These are phyloP conservation scores for Adelges cooleyi DNA, from an alignment of 1,140 invertebrate genomes.

Conservation along the genomic window DNA sequence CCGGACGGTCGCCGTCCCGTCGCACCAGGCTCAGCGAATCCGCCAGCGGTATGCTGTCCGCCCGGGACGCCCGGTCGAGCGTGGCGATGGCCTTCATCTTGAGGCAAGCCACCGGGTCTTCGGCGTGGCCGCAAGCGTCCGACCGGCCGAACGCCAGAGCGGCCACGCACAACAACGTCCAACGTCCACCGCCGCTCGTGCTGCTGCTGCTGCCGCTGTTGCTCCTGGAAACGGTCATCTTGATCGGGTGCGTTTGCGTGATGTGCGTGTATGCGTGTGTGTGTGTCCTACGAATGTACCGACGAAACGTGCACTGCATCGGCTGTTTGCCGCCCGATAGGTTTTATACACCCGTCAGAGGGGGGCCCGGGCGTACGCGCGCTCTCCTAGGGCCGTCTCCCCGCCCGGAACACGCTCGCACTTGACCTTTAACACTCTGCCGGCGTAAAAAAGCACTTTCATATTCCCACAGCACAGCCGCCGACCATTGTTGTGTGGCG, in stretches of 20 bases:
- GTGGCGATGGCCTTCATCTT: slow-evolving; percentile 62
- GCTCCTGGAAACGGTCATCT: not conserved
- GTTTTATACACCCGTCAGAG: not conserved
- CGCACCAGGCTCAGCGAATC: slow-evolving; percentile 49
- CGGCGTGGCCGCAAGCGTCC: slow-evolving; percentile 44
- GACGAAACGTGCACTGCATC: not conserved
- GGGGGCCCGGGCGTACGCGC: not conserved
- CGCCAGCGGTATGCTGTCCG: slow-evolving; percentile 30
- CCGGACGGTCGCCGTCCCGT: slow-evolving; percentile 33
- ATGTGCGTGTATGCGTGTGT: too few relatives aligned
- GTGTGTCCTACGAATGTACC: too few relatives aligned
- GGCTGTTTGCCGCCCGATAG: not conserved
- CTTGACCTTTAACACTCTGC: not conserved
- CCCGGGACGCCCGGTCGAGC: slow-evolving; percentile 45
- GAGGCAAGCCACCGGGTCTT: slow-evolving; percentile 50
- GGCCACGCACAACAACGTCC: not conserved
- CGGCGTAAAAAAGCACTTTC: too few relatives aligned
- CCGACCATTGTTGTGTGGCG: too few relatives aligned
- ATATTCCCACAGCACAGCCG: too few relatives aligned
- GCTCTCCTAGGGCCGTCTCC: not conserved
- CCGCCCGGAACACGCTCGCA: not conserved
- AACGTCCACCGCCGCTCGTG: not conserved
- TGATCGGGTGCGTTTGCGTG: too few relatives aligned
- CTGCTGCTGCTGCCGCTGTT: not conserved
- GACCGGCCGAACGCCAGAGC: slow-evolving; percentile 41